Evolutionary conservation across 2,113 vertebrate species (phyloP), one percentile per base, ranked within the genome.

Genomic region (Phyllopteryx taeniolatus): DNA sequence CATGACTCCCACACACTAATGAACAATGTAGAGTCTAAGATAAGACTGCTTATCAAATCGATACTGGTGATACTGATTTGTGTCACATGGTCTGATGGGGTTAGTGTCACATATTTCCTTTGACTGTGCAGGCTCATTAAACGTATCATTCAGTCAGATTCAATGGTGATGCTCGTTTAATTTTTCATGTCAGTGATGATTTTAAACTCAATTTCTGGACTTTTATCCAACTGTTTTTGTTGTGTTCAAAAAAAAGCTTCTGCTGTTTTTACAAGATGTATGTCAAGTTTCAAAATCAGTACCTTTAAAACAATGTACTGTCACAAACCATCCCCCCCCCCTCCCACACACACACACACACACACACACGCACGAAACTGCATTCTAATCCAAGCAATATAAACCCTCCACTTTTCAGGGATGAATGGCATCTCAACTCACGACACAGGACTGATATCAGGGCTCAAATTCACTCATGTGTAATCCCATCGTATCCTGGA

Each of bases 401-500:
- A 5, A 33, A 42, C 0, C 12, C n/a, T 2, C 46, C 1, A 31
- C 44, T 39, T 33, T 20, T 60, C 10, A 42, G 1, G 44, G 31
- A 15, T 47, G 5, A 22, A 27, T 74, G 14, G 68, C 8, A 73
- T 17, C 51, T 47, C 10, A 14, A 39, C 27, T 61, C 57, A 33
- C 20, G 10, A 22, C 10, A 20, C 11, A 8, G 47, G 20, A 22
- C 27, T 3, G 5, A n/a, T 14, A 47, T 0, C 4, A 15, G 3
- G 60, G 22, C 59, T 75, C 27, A 44, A 47, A 19, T 62, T 67
- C 39, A 51, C 15, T 59, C 4, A 44, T 8, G 20, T 7, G 70
- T 71, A 70, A 74, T 79, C 70, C 65, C 39, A 20, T 10, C 0
- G 12, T 56, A 51, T 65, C 42, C 43, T 5, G 56, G 57, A 62